Evolutionary conservation across 2,797 vertebrate species (phyloP).

Genomic region (Lithobates sylvaticus): DNA sequence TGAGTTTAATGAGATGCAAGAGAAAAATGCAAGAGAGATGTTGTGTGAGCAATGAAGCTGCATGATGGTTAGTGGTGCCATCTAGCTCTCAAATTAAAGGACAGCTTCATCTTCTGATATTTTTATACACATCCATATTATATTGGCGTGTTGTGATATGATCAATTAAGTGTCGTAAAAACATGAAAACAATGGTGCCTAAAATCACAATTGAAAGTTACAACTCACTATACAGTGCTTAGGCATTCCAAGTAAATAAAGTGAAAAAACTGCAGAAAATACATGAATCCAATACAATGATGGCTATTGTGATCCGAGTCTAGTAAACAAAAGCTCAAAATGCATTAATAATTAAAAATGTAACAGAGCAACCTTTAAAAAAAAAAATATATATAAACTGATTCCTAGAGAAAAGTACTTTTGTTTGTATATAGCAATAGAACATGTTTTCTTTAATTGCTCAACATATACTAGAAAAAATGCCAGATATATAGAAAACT

Average conservation of each 20-base stretch:
- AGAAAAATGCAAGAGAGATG: constrained; percentile 26
- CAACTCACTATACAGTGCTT: constrained; percentile 7
- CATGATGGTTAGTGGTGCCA: constrained; percentile 48
- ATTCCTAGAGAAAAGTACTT: no score
- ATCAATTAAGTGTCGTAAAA: constrained; percentile 10
- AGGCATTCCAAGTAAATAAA: constrained; percentile 33
- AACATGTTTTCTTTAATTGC: no score
- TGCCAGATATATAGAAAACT: no score
- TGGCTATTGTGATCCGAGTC: no score
- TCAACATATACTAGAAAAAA: no score
- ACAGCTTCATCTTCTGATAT: constrained; percentile 26
- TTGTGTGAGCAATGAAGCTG: constrained; percentile 10
- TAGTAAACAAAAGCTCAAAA: no score
- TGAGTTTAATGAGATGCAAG: constrained; percentile 59
- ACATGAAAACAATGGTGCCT: constrained; percentile 19
- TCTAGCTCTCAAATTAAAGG: constrained; percentile 52
- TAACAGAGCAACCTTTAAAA: no score
- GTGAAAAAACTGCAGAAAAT: not conserved
- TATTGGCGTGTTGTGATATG: constrained; percentile 13
- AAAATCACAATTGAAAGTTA: not conserved
- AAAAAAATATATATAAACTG: no score
- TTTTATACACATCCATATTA: constrained; percentile 39
- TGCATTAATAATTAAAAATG: no score
- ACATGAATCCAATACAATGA: not conserved
- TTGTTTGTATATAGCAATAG: no score